Conservation (phyloP, 2,888 invertebrate genomes). For the Amblyjoppa proteus region DNA sequence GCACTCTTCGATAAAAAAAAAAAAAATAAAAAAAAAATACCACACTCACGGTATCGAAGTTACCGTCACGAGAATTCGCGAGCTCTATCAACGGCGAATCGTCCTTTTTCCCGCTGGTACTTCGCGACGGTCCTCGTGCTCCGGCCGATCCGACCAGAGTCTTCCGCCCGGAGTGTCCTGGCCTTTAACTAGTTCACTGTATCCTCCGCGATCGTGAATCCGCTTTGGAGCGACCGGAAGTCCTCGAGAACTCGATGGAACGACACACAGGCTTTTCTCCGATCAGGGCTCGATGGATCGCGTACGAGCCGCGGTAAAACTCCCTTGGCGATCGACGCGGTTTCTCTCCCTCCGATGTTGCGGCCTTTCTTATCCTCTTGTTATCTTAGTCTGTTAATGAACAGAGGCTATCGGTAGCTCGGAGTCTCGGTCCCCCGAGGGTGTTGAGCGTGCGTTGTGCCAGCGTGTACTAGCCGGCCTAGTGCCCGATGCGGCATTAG, state of each 20-base stretch:
- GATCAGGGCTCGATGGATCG: neutral
- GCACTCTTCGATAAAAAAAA: neutral
- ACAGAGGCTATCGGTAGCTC: neutral
- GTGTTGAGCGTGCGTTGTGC: constrained; percentile 80
- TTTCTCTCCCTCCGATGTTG: neutral
- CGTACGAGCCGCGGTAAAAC: neutral
- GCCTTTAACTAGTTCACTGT: constrained; percentile 5
- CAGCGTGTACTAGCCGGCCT: constrained; percentile 80
- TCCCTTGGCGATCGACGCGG: neutral
- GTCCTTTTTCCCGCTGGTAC: neutral
- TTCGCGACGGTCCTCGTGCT: constrained; percentile 13
- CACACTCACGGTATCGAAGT: neutral
- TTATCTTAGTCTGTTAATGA: neutral
- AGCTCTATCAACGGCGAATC: neutral
- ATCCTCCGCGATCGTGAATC: neutral
- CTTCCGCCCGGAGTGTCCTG: neutral
- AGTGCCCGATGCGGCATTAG: constrained; percentile 74
- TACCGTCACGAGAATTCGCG: neutral
- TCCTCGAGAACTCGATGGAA: neutral
- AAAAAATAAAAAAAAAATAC: neutral
- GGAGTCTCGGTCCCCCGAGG: constrained; percentile 23
- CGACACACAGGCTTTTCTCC: neutral
- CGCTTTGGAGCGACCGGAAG: neutral
- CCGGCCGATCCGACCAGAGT: constrained; percentile 20
- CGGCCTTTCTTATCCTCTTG: neutral